phyloP scores from a whole-genome alignment of 2,797 vertebrate species.

The Takifugu ocellatus region DNA sequence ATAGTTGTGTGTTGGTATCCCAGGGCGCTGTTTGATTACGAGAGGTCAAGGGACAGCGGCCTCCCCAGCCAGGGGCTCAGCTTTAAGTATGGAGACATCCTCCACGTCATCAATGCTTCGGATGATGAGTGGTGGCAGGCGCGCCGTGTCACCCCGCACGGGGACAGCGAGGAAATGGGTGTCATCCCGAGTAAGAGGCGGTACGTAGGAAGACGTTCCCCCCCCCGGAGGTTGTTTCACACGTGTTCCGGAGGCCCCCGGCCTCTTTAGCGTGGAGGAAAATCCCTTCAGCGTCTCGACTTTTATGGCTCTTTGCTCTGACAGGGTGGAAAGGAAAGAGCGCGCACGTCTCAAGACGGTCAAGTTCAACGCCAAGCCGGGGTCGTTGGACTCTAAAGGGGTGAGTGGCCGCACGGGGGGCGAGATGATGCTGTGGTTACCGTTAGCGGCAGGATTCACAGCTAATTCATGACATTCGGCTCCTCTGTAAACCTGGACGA shows the following conservation, averaged over 20 bases:
- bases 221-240: no score
- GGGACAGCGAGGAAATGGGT: conserved; percentile 97
- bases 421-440: background rate
- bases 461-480: background rate
- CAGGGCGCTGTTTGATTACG: conserved; percentile 96
- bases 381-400: conserved; percentile 92
- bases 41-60: conserved; percentile 93
- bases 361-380: conserved; percentile 94
- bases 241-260: no score
- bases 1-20: no score
- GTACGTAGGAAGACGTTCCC: conserved; percentile 60
- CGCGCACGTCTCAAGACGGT: conserved; percentile 94
- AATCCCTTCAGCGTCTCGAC: no score
- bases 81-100: conserved; percentile 94
- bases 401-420: conserved; percentile 73
- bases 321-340: conserved; percentile 94
- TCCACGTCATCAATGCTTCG: conserved; percentile 95
- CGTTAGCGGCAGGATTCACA: conserved; percentile 1
- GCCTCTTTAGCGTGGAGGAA: no score
- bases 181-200: conserved; percentile 97
- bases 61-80: conserved; percentile 97
- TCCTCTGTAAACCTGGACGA: background rate
- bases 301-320: conserved; percentile 8
- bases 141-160: conserved; percentile 85
- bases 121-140: conserved; percentile 99